Conservation (phyloP, 1,140 invertebrate genomes). For the Drosophila trapezifrons region DNA sequence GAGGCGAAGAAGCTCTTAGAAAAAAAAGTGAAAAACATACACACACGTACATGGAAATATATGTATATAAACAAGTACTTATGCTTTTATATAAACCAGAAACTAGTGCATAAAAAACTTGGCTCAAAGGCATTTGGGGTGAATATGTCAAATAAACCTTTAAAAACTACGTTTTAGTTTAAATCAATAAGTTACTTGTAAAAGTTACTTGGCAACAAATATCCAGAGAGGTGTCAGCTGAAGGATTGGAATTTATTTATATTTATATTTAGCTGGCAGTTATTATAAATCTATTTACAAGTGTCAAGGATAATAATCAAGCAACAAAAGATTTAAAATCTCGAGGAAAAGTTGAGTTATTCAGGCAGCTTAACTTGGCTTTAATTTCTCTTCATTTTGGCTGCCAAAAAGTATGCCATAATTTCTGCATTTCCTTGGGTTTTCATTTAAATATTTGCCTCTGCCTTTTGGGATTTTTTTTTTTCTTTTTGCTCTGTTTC, state of each 20-base stretch:
- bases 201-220: too few species aligned
- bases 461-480: not conserved
- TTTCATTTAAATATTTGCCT: slow-evolving; percentile 36
- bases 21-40: slow-evolving; percentile 48
- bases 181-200: not conserved
- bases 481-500: not conserved
- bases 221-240: too few species aligned
- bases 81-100: slow-evolving; percentile 56
- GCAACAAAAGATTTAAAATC: too few species aligned
- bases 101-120: slow-evolving; percentile 68
- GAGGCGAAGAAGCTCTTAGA: slow-evolving; percentile 13
- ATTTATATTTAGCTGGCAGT: too few species aligned
- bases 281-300: too few species aligned
- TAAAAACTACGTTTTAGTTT: not conserved
- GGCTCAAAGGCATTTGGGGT: slow-evolving; percentile 39
- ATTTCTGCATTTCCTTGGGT: slow-evolving; percentile 21
- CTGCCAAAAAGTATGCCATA: slow-evolving; percentile 31
- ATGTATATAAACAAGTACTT: not conserved
- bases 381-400: slow-evolving; percentile 1
- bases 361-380: not conserved
- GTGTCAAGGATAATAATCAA: too few species aligned
- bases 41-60: not conserved
- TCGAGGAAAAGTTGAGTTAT: too few species aligned
- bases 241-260: too few species aligned
- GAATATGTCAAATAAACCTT: slow-evolving; percentile 15